Conservation (phyloP, 2,113 vertebrate species). For the Apteryx mantelli region DNA sequence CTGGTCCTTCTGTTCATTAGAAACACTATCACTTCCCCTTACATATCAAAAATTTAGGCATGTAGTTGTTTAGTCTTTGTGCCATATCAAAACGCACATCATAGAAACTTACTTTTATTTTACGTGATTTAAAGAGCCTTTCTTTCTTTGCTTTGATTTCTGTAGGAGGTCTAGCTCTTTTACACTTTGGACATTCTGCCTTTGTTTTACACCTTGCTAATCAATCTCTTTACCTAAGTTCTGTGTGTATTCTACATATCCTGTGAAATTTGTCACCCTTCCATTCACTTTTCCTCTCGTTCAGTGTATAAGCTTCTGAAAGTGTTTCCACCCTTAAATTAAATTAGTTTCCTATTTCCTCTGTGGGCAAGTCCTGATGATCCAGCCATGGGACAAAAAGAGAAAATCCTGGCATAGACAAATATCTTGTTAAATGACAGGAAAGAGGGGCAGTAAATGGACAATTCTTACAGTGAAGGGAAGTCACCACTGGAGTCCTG, state of each 20-base stretch:
- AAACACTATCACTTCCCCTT: background rate
- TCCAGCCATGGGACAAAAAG: background rate
- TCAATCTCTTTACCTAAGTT: background rate
- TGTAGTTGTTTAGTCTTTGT: background rate
- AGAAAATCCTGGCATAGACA: background rate
- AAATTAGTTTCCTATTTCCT: background rate
- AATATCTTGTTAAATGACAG: background rate
- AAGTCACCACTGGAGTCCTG: background rate
- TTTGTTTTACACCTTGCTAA: background rate
- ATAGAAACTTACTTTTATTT: background rate
- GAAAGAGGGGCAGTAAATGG: background rate
- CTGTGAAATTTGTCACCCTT: background rate
- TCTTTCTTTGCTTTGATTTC: background rate
- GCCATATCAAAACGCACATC: background rate
- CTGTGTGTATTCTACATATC: background rate
- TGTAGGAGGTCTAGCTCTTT: background rate
- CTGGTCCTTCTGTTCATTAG: too few relatives aligned
- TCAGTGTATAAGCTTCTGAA: background rate
- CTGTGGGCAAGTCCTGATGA: too few relatives aligned
- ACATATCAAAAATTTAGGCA: background rate
- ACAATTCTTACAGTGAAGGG: background rate
- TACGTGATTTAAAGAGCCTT: too few relatives aligned
- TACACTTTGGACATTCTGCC: background rate
- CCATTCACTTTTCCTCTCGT: background rate
- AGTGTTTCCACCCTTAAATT: background rate